Conservation (phyloP, 2,113 vertebrate species). For the Columba janthina region DNA sequence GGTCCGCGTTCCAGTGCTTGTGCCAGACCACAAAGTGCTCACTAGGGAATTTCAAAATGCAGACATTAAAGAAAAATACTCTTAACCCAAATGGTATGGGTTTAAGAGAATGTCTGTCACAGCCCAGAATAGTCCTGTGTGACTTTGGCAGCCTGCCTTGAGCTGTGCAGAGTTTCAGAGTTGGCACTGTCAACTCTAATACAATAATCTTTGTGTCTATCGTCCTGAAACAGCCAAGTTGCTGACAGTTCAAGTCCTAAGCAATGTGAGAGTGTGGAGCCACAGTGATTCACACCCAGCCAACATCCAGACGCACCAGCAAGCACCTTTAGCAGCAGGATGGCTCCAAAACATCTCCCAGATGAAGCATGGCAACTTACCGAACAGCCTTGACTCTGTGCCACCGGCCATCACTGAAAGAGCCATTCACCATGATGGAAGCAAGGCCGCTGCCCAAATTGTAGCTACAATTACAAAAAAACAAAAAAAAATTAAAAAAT, state of each 20-base stretch:
- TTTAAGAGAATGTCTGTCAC: constrained; percentile 17
- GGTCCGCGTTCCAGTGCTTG: background rate
- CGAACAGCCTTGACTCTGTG: constrained; percentile 92
- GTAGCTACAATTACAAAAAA: constrained; percentile 76
- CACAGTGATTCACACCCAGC: background rate
- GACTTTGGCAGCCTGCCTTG: constrained; percentile 33
- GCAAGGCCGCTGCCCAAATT: constrained; percentile 90
- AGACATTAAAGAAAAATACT: constrained; percentile 47
- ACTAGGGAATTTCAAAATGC: constrained; percentile 47
- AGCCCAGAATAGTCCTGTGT: constrained; percentile 16
- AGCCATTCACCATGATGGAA: constrained; percentile 85
- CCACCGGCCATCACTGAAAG: constrained; percentile 91
- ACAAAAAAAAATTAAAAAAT: background rate
- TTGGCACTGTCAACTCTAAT: background rate
- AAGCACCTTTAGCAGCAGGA: background rate
- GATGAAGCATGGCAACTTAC: constrained; percentile 63
- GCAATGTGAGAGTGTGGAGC: accelerated
- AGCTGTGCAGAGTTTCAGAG: background rate
- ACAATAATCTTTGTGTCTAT: background rate
- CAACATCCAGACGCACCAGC: accelerated
- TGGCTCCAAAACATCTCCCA: accelerated
- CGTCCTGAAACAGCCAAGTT: background rate
- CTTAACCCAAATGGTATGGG: background rate
- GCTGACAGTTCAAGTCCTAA: background rate
- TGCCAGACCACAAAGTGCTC: background rate